Base-by-base conservation (phyloP, 2,888 invertebrate genomes). In the Eupithecia centaureata region DNA sequence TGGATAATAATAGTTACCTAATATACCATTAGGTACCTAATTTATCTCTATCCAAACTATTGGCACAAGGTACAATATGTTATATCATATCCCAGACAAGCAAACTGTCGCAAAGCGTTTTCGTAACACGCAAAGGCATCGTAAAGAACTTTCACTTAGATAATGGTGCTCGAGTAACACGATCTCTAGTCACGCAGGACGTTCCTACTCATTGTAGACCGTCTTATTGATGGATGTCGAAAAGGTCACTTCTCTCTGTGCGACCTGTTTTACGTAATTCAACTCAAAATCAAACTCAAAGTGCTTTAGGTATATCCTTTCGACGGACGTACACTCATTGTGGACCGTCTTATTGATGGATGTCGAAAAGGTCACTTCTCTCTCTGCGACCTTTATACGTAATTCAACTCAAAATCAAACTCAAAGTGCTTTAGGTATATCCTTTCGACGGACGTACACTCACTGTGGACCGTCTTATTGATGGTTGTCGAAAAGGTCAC, bases 111-210 rank as follows among this genome's bases (percentile, higher is more conserved):
- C 78, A 76, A 77, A 71, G 61, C 57, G 22, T 12, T 88, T 85
- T 86, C 84, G 88, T 86, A 89, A 87, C 90, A 90, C 86, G 87
- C 89, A 83, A 89, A 84, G 81, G 79, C 78, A 80, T 89, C 85
- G 86, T 86, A 86, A 68, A 85, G 79, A 78, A 90, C 92, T 92
- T 92, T 92, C 92, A 89, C 92, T 87, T 74, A 83, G 85, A 91
- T 89, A 91, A 92, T 89, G 78, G 87, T 71, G 76, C 72, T 72
- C 67, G 68, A 71, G 79, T 64, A 82, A 79, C 86, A 86, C 85
- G 85, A 86, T 80, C 85, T 82, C 80, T 67, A 88, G 88, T 91
- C 90, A 90, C 89, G 89, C 86, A 84, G 71, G 80, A 77, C 77
- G 78, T 69, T 76, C 67, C 74, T 76, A 74, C 76, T 73, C 66